phyloP scores from a whole-genome alignment of 2,797 vertebrate species.

The Oreochromis mossambicus region DNA sequence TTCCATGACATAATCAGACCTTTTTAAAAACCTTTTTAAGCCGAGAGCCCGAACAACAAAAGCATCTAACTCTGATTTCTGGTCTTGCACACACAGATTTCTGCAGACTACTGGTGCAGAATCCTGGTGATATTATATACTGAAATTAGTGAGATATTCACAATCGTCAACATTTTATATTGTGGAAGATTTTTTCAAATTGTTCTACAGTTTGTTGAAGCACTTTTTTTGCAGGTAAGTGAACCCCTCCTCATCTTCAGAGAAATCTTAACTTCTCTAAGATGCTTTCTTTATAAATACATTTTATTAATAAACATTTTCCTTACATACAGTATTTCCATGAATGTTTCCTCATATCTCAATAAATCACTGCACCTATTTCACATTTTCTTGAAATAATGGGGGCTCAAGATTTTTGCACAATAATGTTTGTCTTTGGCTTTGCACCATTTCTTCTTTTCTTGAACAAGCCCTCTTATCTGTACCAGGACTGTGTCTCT shows the following conservation, averaged over 20 bases:
- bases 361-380: not conserved
- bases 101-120: not conserved
- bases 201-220: not conserved
- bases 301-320: not conserved
- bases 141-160: not conserved
- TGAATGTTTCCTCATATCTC: not conserved
- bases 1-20: not conserved
- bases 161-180: not conserved
- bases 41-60: not conserved
- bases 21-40: not conserved
- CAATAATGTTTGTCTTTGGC: not conserved
- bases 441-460: not conserved
- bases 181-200: not conserved
- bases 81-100: rapidly evolving
- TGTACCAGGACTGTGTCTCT: not conserved
- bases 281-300: not conserved
- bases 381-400: not conserved
- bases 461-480: not conserved
- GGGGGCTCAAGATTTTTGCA: not conserved
- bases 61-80: not conserved
- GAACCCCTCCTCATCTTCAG: not conserved
- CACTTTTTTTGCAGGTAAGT: not conserved
- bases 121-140: not conserved
- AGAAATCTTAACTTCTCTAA: not conserved
- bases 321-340: not conserved